Conservation (phyloP, 1,140 invertebrate genomes). For the Pseudomyrmex cubaensis region DNA sequence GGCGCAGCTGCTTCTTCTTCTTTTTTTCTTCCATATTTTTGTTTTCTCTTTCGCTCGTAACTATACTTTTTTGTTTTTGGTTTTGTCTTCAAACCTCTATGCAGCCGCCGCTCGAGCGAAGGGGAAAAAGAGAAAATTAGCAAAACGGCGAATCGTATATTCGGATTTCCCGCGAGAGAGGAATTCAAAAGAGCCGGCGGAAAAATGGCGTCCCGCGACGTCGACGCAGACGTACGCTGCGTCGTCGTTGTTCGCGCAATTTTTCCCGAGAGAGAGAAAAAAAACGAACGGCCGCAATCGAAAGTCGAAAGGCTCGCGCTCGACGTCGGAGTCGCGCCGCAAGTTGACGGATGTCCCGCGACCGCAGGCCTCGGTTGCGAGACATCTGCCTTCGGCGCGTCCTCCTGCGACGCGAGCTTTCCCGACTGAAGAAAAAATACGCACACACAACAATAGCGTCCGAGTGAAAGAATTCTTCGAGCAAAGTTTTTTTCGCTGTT, state of each 20-base stretch:
- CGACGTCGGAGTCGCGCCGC: conserved; percentile 66
- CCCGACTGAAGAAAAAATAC: conserved; percentile 22
- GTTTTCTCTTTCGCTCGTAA: conserved; percentile 64
- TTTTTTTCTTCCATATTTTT: conserved; percentile 20
- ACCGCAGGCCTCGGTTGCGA: conserved; percentile 84
- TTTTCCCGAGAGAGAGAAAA: not conserved
- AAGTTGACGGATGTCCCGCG: conserved; percentile 77
- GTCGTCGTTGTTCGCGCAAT: conserved; percentile 31
- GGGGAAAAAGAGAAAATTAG: not conserved
- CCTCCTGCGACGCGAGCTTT: conserved; percentile 53
- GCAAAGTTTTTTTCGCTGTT: not conserved
- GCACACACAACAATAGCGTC: not conserved
- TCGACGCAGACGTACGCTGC: conserved; percentile 81
- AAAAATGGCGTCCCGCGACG: conserved; percentile 18
- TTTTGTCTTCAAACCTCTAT: conserved; percentile 36
- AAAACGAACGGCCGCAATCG: not conserved
- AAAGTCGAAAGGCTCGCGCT: conserved; percentile 50
- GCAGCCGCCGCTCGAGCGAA: conserved; percentile 51
- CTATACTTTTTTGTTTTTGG: conserved; percentile 42
- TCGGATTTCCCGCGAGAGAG: conserved; percentile 5
- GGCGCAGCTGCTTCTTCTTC: conserved; percentile 69
- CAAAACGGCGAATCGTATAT: not conserved
- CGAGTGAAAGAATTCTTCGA: not conserved
- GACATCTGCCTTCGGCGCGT: conserved; percentile 77
- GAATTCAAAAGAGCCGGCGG: not conserved